Conservation (phyloP, 2,888 invertebrate species). For the Morpho helenor region DNA sequence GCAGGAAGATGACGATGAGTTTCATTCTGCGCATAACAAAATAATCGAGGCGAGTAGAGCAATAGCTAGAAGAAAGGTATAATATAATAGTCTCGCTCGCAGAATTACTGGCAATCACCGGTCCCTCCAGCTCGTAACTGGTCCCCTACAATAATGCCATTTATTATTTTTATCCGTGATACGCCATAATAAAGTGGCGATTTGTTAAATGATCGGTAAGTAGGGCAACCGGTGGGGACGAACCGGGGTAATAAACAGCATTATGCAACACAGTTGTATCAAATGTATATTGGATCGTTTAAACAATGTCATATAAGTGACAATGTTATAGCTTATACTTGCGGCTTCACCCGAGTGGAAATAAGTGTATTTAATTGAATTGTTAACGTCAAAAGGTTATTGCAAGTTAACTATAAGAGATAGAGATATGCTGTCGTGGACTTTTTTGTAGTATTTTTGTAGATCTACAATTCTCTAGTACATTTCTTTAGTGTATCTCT, state of each 20-base stretch:
- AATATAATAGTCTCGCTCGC: background rate
- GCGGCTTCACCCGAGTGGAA: no score
- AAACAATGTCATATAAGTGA: no score
- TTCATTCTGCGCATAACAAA: background rate
- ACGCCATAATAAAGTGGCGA: conserved; percentile 33
- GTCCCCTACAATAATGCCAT: conserved; percentile 21
- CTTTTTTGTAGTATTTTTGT: no score
- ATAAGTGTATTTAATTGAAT: no score
- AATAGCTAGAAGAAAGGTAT: background rate
- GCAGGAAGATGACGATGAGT: background rate
- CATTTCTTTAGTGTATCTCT: no score
- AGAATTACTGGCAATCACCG: conserved; percentile 9
- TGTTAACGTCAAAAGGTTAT: no score
- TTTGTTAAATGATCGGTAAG: conserved; percentile 36
- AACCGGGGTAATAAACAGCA: conserved; percentile 16
- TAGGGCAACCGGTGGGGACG: conserved; percentile 32
- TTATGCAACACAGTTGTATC: conserved; percentile 16
- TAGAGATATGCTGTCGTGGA: no score
- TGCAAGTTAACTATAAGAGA: no score
- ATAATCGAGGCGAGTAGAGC: no score
- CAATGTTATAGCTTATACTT: no score
- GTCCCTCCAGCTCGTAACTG: conserved; percentile 14
- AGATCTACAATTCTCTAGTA: no score
- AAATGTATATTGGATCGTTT: background rate
- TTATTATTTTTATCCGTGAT: conserved; percentile 31